These are phyloP conservation scores for Ophiodon elongatus DNA, from an alignment of 2,113 vertebrate genomes.

Conservation along the genomic window DNA sequence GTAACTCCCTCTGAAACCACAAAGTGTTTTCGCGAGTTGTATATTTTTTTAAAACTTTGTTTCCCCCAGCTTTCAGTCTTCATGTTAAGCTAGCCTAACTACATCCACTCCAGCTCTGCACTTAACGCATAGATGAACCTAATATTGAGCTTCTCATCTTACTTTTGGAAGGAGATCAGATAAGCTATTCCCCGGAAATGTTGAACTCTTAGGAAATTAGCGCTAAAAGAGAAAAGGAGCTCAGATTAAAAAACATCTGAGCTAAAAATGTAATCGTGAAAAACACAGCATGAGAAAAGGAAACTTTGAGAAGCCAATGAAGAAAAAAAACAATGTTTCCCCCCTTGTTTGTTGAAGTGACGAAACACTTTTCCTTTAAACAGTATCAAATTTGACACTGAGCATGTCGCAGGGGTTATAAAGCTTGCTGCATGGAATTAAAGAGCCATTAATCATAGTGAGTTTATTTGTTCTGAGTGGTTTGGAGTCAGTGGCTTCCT, in stretches of 20 bases:
- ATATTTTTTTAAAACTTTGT: neutral
- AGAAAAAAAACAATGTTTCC: constrained; percentile 28
- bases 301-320: constrained; percentile 23
- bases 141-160: neutral
- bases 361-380: constrained; percentile 54
- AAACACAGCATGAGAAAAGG: neutral
- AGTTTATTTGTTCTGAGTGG: constrained; percentile 60
- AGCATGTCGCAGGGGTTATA: constrained; percentile 35
- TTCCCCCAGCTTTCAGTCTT: neutral
- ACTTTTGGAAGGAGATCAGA: neutral
- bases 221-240: neutral
- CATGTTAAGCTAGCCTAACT: neutral
- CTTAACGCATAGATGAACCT: neutral
- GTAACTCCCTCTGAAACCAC: neutral
- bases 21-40: neutral
- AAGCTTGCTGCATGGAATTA: constrained; percentile 47
- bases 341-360: constrained; percentile 56
- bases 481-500: constrained; percentile 56
- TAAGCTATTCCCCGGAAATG: neutral
- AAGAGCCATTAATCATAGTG: constrained; percentile 65
- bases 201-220: neutral
- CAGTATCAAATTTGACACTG: constrained; percentile 53
- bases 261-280: neutral
- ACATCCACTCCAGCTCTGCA: neutral
- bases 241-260: neutral